Base-by-base conservation (phyloP, 1,140 invertebrate genomes). In the Aethina tumida region DNA sequence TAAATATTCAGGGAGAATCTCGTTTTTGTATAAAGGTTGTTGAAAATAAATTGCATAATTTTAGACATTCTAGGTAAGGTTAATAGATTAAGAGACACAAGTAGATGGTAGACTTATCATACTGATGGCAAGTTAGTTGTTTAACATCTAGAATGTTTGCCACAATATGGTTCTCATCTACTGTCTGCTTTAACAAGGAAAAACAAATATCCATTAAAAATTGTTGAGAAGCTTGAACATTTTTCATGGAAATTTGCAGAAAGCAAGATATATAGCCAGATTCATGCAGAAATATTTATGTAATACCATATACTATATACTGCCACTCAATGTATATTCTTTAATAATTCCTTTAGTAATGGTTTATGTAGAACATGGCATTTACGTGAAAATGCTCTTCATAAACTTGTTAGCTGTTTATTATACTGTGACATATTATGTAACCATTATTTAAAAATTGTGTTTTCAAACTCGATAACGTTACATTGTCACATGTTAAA, bases 401-500 rank as follows among this genome's bases (percentile, higher is more conserved):
- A 14, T 24, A 10, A 12, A 24, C 16, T 24, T 9, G 25, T 12
- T 10, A 9, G 6, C 18, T 24, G 7, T 18, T 5, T 33, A 38
- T 15, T 2, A 39, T 39, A 37, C 36, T 45, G 42, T 45, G 42
- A 45, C 36, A 40, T 37, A 35, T 27, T 34, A 40, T 39, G 25
- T 40, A 44, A 28, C 30, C 24, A 21, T 12, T 43, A 39, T 35
- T 30, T 14, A 18, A 22, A 19, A 33, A 30, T 21, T 48, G 28
- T 28, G 38, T 47, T 39, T 47, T 41, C 38, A 25, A 38, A 48
- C 26, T 37, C 32, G 42, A 40, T 42, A 55, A 55, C 54, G 49
- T 55, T 55, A 57, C 52, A 55, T 55, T 57, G 52, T 55, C 50
- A 57, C 52, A 42, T 41, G 41, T 41, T 48, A 24, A 42, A 25